Evolutionary conservation across 1,140 invertebrate genomes (phyloP), one percentile per base, ranked within the genome.

Genomic region (Sycophaga agraensis): DNA sequence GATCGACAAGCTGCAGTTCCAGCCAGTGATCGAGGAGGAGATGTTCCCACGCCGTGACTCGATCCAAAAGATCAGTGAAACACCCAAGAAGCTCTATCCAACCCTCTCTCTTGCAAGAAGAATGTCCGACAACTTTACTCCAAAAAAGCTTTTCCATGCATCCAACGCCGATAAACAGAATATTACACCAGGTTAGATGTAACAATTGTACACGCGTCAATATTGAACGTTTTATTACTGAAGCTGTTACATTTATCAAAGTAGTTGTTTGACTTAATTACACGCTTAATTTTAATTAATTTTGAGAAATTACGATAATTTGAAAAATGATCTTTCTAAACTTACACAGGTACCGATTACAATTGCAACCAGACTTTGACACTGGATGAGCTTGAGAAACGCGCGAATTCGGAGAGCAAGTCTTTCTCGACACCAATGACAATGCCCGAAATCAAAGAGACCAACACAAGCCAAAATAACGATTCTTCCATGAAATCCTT

Each of bases 71-170:
- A 50, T 50, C 21, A 11, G n/a, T 1, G 59, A 61, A 11, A 54
- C 59, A 0, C 59, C 59, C 24, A 55, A 48, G 5, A 40, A 37
- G 1, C 16, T 59, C 3, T 59, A 59, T 31, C 57, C 57, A 17
- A 39, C 37, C 16, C 14, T 60, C 1, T 16, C 17, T 3, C 12
- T 42, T 16, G 35, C 35, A 2, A 53, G 21, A 6, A 43, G 40
- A 7, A 35, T 53, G 40, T 53, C 49, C 28, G 50, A 53, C 11
- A 42, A 60, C 4, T 51, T 60, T 3, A 53, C 49, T 2, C 39
- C 48, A 3, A 45, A 45, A 37, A 60, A 60, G 42, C 31, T 60
- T 0, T 60, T 31, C 28, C 28, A 31, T 31, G 11, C 4, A 31
- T 31, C 28, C 5, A 31, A n/a, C n/a, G n/a, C n/a, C n/a, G n/a